Conservation (phyloP, 2,797 vertebrate genomes). For the Melanotaenia pygmaea region DNA sequence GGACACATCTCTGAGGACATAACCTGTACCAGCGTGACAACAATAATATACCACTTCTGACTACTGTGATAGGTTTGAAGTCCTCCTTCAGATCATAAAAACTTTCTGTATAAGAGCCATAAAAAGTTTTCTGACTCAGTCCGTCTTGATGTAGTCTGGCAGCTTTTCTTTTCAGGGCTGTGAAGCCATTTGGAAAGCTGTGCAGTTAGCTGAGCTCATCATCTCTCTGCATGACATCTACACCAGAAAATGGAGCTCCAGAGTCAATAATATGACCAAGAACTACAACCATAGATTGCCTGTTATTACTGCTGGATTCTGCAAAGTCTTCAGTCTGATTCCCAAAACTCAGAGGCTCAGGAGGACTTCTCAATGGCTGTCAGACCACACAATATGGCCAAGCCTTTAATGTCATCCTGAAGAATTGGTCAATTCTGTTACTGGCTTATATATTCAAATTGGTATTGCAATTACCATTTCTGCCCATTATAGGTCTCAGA, state of each 20-base stretch:
- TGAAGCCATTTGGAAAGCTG: background rate
- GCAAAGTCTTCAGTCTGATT: background rate
- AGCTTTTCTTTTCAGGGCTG: background rate
- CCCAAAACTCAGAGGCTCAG: background rate
- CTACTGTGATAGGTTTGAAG: background rate
- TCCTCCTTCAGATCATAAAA: too few relatives aligned
- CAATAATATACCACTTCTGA: background rate
- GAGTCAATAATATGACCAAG: background rate
- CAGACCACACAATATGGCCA: background rate
- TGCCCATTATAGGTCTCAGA: background rate
- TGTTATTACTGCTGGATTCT: background rate
- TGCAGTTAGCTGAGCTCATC: background rate
- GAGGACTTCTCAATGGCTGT: background rate
- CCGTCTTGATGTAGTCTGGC: background rate
- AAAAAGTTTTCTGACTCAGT: background rate
- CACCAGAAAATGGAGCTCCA: too few relatives aligned
- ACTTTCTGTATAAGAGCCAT: background rate
- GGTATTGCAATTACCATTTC: background rate
- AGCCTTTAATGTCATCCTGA: background rate
- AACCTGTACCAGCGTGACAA: background rate
- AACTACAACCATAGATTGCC: background rate
- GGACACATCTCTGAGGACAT: background rate
- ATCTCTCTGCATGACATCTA: background rate
- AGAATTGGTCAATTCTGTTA: background rate
- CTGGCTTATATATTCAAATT: background rate